These are phyloP conservation scores for Agrotis clavis DNA, from an alignment of 2,888 invertebrate genomes.

Conservation along the genomic window DNA sequence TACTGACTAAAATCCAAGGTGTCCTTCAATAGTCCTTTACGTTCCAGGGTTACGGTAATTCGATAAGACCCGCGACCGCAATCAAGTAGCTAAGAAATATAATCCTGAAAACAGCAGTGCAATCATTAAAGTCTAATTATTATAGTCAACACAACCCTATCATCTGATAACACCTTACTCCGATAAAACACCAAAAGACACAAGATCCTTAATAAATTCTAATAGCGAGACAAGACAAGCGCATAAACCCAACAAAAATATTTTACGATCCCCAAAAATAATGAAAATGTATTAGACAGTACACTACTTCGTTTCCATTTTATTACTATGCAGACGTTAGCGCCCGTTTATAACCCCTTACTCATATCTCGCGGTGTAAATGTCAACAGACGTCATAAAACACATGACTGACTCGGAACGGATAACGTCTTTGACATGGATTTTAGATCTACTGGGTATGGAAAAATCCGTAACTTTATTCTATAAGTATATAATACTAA, in stretches of 20 bases:
- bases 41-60: no score
- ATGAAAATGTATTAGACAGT: slow-evolving; percentile 47
- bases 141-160: background rate
- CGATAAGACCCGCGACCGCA: no score
- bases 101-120: background rate
- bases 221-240: slow-evolving; percentile 13
- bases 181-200: background rate
- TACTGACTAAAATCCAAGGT: no score
- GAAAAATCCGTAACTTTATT: slow-evolving; percentile 2
- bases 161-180: background rate
- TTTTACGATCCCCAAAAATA: slow-evolving; percentile 44
- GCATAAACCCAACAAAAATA: slow-evolving; percentile 28
- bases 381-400: slow-evolving; percentile 80
- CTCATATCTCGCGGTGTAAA: slow-evolving; percentile 68
- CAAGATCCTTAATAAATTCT: slow-evolving; percentile 8
- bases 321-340: slow-evolving; percentile 60
- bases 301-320: slow-evolving; percentile 49
- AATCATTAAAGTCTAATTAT: background rate
- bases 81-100: background rate
- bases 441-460: slow-evolving; percentile 70
- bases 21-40: no score
- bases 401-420: slow-evolving; percentile 68
- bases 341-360: slow-evolving; percentile 60
- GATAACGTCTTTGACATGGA: slow-evolving; percentile 71
- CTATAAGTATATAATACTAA: no score